Evolutionary conservation across 1,140 invertebrate genomes (phyloP).

Genomic region (Dreissena polymorpha): DNA sequence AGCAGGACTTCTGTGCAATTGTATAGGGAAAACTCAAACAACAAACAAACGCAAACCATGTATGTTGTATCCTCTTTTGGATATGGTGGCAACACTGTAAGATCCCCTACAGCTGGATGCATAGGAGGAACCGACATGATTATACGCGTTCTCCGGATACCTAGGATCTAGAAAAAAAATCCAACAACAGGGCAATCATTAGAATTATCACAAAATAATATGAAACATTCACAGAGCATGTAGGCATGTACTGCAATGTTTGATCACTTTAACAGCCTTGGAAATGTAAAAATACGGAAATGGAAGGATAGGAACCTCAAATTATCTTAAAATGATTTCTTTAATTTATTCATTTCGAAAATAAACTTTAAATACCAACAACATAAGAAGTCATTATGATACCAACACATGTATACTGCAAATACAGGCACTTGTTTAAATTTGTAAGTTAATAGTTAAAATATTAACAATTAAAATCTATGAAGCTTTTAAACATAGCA

Average conservation of each 20-base stretch:
- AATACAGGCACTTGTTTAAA: too few relatives aligned
- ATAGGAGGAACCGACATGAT: constrained; percentile 46
- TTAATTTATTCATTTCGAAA: too few relatives aligned
- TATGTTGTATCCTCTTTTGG: constrained; percentile 35
- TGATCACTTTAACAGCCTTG: background rate
- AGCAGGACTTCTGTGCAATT: too few relatives aligned
- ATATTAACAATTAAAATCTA: too few relatives aligned
- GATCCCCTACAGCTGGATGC: constrained; percentile 41
- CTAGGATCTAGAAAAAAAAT: constrained; percentile 33
- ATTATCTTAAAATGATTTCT: too few relatives aligned
- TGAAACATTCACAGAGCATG: background rate
- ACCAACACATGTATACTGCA: too few relatives aligned
- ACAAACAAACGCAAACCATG: background rate
- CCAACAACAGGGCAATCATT: background rate
- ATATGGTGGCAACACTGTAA: constrained; percentile 43
- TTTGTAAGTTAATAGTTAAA: too few relatives aligned
- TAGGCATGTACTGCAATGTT: background rate
- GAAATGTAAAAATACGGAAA: background rate
- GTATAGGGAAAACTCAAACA: too few relatives aligned
- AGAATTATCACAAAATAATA: too few relatives aligned
- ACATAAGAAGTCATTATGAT: too few relatives aligned
- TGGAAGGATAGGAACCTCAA: background rate
- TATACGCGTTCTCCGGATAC: constrained; percentile 32
- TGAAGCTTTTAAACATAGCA: too few relatives aligned
- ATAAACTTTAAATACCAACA: too few relatives aligned